Base-by-base conservation (phyloP, 2,888 invertebrate species). In the Ganaspis brasiliensis region DNA sequence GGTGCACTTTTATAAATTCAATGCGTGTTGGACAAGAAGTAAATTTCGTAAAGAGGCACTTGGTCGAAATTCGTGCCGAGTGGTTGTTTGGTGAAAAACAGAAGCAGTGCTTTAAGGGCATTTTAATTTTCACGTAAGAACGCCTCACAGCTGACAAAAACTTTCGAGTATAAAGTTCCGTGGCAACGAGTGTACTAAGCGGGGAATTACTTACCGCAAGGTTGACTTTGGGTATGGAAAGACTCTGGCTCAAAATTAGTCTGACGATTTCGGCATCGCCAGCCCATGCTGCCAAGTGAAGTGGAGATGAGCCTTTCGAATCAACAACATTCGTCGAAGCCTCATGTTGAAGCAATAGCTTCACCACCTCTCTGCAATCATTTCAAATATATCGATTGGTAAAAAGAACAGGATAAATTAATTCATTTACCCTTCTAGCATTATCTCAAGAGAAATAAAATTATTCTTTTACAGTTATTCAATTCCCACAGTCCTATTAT, bases 281-380 rank as follows among this genome's bases (percentile, higher is more conserved):
- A 73, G 97, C 97, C 98, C 98, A 98, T 72, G 98, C 97, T 73
- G 98, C 98, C 90, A 98, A 93, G 92, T 98, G 98, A 80, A 98
- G 94, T 40, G 98, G 97, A 37, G 97, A 97, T 49, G 98, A 98
- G 19, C 98, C 98, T 90, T 97, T 96, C 84, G 95, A 95, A 92
- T 98, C 98, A 82, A 96, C 95, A 72, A 97, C 94, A 92, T 98
- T 97, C 80, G 97, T 96, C 35, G 97, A 97, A 14, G 98, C 98
- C 89, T 97, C 97, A 89, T 97, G 95, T 81, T 95, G 94, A 83
- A 98, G 93, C 79, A 98, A 93, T 73, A 97, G 91, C 83, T 95
- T 94, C 73, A 98, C 98, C 88, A 98, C 96, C 81, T 97, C 96
- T 91, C 97, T 97, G 92, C 31, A 84, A 84, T 37, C 76, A 40